Base-by-base conservation (phyloP, 2,888 invertebrate species). In the Slavum lentiscoides region DNA sequence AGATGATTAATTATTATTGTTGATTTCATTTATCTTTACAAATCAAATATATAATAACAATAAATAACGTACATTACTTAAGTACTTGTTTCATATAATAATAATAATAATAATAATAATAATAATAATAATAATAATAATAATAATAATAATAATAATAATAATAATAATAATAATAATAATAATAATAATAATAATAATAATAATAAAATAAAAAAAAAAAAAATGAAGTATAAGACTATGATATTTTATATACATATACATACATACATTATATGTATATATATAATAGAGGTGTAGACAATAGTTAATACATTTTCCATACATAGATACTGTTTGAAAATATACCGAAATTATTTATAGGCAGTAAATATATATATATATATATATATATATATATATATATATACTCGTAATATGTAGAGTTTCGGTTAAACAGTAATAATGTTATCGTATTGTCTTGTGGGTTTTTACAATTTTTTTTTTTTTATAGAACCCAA, bases 301-400 rank as follows among this genome's bases (percentile, higher is more conserved):
- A 80, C 69, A 80, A 74, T 49, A 73, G 67, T 75, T 77, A 80
- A 80, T 80, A 80, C 55, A 64, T 72, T 62, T 70, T 62, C 30
- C 43, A 43, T 39, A 39, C 7, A 62, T 77, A 77, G 49, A 61
- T 69, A 77, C 61, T 59, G 69, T 80, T 80, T 64, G 23, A 55
- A 77, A 70, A 43, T 55, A 70, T 53, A 62, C 55, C 70, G 70
- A 80, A 80, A 70, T 80, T 64, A 72, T 69, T 77, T 61, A 80
- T 62, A 64, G 77, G 77, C 77, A 80, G 70, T 70, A 69, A 49
- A 62, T 30, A 30, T 30, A 30, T 30, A 30, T 30, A 30, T 30
- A 30, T 30, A 30, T 30, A 73, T 61, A 43, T 59, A 49, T 19
- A 49, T 49, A 13, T 43, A 30, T 37, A 30, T 62, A 17, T 59